A percentile compares a stretch with the other conserved stretches of the same genome.
Conservation (phyloP, 2,797 vertebrate species). For the Microctenopoma lineatum region DNA sequence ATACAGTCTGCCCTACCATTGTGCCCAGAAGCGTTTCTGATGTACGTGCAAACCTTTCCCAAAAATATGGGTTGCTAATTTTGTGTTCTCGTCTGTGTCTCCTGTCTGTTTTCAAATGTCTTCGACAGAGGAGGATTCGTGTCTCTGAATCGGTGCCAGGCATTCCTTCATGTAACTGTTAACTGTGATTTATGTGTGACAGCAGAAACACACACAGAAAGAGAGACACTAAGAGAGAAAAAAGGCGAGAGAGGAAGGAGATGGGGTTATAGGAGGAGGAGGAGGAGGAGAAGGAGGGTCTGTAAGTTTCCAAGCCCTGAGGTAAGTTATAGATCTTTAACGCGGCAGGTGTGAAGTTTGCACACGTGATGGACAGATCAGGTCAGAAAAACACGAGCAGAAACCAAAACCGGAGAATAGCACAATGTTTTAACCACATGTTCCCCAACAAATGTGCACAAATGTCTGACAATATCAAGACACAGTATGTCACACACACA, state of each 20-base stretch:
- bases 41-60: constrained; percentile 53
- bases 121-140: constrained; percentile 49
- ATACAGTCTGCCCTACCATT: constrained; percentile 36
- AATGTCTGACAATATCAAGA: background rate
- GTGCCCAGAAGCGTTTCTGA: constrained; percentile 45
- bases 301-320: constrained; percentile 57
- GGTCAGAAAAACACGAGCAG: constrained; percentile 20
- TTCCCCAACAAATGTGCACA: constrained; percentile 17
- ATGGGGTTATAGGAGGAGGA: background rate
- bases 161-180: constrained; percentile 68
- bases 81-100: constrained; percentile 55
- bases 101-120: constrained; percentile 57
- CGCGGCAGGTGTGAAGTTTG: constrained; percentile 58
- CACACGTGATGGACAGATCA: constrained; percentile 31
- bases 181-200: constrained; percentile 71
- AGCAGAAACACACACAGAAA: constrained; percentile 45
- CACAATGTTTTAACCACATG: constrained; percentile 47
- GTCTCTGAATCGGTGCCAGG: constrained; percentile 66
- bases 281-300: too few relatives aligned
- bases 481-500: background rate
- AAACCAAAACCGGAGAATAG: constrained; percentile 12
- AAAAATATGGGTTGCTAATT: constrained; percentile 68
- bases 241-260: constrained; percentile 26
- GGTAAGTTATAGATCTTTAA: constrained; percentile 50
- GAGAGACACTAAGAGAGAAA: constrained; percentile 9